Base-by-base conservation (phyloP, 64 coral and sea anemone genomes). In the Platygyra sinensis region DNA sequence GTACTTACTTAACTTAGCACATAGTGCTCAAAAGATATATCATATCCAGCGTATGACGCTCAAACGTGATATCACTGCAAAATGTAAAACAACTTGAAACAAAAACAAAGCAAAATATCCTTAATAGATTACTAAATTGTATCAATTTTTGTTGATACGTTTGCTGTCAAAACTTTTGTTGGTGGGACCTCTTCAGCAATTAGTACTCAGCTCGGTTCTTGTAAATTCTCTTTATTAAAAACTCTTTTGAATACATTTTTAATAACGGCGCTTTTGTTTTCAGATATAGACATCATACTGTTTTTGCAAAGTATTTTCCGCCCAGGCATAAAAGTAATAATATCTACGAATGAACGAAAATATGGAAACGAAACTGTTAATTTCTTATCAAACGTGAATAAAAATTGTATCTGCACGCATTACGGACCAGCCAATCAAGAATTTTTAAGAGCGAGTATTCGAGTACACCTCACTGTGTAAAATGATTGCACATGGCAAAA, bases 31-130 rank as follows among this genome's bases (percentile, higher is more conserved):
- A 74, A 69, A 30, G 11, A 39, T 14, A 74, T 74, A 74, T 74
- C 31, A 74, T 30, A 5, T 46, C 42, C 42, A 46, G 42, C 42
- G 42, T 46, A 19, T 33, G 33, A 20, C 39, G 30, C 25, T 74
- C 72, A 36, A 38, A 69, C 72, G 15, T 74, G 30, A 74, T 74
- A 74, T 74, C 72, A 74, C 72, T 18, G 12, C 31, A 74, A 74
- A 74, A 74, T 36, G 18, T 14, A 74, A 74, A 74, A 33, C 72
- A 39, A 74, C 72, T 74, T 74, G 72, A 74, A 74, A 74, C 31
- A 38, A 30, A 74, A 74, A 74, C 29, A 30, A 74, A 27, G n/a
- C 30, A 38, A 33, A 74, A 74, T 74, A 74, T 74, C 72, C 31
- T 36, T 9, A 74, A 74, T 33, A 74, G 16, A 33, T 74, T 16